Base-by-base conservation (phyloP, 2,888 invertebrate species). In the Argyresthia albistria region DNA sequence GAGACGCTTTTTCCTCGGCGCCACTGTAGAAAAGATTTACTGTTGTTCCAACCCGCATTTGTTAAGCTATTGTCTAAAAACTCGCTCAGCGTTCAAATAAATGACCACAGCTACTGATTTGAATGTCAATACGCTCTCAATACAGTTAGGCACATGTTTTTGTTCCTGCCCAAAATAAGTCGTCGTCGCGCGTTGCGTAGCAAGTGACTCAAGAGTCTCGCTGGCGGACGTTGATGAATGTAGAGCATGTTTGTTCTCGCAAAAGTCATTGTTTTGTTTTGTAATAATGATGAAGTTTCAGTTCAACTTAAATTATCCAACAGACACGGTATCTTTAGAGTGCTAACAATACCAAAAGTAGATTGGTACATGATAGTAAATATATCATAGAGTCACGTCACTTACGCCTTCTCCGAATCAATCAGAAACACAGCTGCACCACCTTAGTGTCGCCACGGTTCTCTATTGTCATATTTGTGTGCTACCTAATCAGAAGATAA, bases 21-120 rank as follows among this genome's bases (percentile, higher is more conserved):
- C 83, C 82, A 81, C 82, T 82, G 84, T 80, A 74, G 75, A 72
- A 49, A 67, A 76, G 75, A 75, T 76, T 73, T 70, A 78, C 77
- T 84, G 86, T 86, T 86, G 83, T 80, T 80, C 84, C 83, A 84
- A 83, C 70, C 64, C 64, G 67, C 71, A 71, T 79, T 83, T 84
- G 84, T 83, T 59, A 57, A 55, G 57, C 72, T 62, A 73, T 83
- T 83, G 81, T 84, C 58, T 61, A 39, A 50, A 65, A 67, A 69
- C 80, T 73, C 72, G 78, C 76, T 69, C 62, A 68, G 74, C 80
- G 81, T 80, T 77, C 79, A 73, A 77, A 81, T 80, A 81, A 80
- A 81, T 76, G 77, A 71, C 71, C 69, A 62, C 51, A 59, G 83
- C 84, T 84, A 81, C 84, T 83, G 81, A 86, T 86, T 86, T 82